phyloP scores from a whole-genome alignment of 1,140 invertebrate genomes.

The Bilobella aurantiaca region DNA sequence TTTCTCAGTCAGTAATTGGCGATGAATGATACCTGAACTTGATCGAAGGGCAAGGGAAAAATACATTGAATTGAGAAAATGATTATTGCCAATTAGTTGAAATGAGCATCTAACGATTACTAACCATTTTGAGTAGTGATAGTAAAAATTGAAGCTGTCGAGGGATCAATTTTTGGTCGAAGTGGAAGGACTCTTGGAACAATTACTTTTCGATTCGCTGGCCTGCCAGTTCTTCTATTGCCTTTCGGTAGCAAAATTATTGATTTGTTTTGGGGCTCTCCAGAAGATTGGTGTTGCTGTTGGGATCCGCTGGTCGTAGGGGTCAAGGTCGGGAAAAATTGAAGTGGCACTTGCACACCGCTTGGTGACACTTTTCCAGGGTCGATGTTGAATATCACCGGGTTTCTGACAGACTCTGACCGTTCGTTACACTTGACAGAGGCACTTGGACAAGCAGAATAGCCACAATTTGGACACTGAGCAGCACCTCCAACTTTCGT shows the following conservation, averaged over 20 bases:
- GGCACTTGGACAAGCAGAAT: neutral
- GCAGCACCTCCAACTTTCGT: slow-evolving; percentile 5
- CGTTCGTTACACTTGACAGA: too few relatives aligned
- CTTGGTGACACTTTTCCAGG: neutral
- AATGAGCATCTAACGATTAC: neutral
- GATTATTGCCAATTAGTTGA: neutral
- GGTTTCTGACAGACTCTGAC: neutral
- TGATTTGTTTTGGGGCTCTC: slow-evolving; percentile 14
- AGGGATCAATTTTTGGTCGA: slow-evolving; percentile 17
- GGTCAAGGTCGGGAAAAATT: neutral
- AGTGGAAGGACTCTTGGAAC: slow-evolving; percentile 27
- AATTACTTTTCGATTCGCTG: slow-evolving; percentile 18
- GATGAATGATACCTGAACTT: too few relatives aligned
- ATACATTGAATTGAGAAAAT: neutral
- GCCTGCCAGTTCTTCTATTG: slow-evolving; percentile 27
- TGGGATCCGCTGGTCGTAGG: neutral
- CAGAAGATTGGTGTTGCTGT: neutral
- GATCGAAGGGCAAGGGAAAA: neutral
- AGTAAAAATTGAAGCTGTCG: neutral
- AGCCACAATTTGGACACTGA: slow-evolving; percentile 12
- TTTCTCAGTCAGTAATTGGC: too few relatives aligned
- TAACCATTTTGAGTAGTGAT: neutral
- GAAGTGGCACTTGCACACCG: neutral
- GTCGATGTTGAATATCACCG: neutral
- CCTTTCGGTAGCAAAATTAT: slow-evolving; percentile 32